Evolutionary conservation across 1,140 invertebrate genomes (phyloP), one percentile per base, ranked within the genome.

Genomic region (Brachionus rubens): DNA sequence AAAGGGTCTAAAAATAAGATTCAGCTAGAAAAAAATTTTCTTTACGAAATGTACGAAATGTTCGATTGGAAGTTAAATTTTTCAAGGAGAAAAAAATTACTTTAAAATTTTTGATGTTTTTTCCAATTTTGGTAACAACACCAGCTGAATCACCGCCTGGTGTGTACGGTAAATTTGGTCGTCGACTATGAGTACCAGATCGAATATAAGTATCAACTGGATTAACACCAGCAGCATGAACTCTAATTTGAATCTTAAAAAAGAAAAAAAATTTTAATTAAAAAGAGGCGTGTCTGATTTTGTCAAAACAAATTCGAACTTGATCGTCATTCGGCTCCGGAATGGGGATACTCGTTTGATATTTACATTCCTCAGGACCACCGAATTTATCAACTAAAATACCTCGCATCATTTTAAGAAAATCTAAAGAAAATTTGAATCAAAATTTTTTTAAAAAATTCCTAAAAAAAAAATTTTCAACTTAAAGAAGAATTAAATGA

Each of bases 121-220:
- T 43, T 4, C 87, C 87, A 52, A 88, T 81, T 50, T 81, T 79
- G 68, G 84, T 82, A n/a, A 89, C 82, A 9, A 86, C 80, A 6
- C 88, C 88, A 24, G 88, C 82, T 21, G 83, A 86, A 80, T 89
- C 88, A 65, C 80, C 81, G 9, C 88, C 88, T 28, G 87, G 85
- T 33, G 83, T 84, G 77, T 87, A 87, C 0, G 88, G 88, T 36
- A 88, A 79, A 1, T 59, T 24, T 3, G 87, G 87, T 9, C 82
- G 76, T 9, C 62, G 76, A 4, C 79, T 79, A 77, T 86, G 87
- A 6, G 78, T 79, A 19, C 88, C 88, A 77, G 82, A 79, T 28
- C 88, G 81, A 28, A 88, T 87, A 76, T 89, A 88, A 0, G 87
- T 87, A 76, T 89, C 88, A n/a, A 89, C 87, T 33, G 88, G 88